Evolutionary conservation across 2,113 vertebrate genomes (phyloP).

Genomic region (Gopherus flavomarginatus): DNA sequence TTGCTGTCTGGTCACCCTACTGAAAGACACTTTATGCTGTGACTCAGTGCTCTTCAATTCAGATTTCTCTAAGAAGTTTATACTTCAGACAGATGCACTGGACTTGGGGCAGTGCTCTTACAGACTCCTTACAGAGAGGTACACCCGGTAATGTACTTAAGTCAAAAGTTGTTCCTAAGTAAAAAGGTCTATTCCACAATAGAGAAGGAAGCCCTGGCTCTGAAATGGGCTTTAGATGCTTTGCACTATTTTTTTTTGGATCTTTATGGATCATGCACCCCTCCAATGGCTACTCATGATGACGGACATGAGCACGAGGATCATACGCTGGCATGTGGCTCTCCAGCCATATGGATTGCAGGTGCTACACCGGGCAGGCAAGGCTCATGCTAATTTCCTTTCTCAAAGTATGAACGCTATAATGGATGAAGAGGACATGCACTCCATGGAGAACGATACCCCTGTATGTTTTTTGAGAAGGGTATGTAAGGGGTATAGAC

Average conservation of each 20-base stretch:
- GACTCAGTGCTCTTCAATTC: not conserved
- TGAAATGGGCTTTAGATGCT: not conserved
- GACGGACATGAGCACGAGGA: not conserved
- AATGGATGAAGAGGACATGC: not conserved
- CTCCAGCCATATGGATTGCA: not conserved
- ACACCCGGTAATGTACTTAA: not conserved
- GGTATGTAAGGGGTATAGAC: not conserved
- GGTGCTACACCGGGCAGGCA: not conserved
- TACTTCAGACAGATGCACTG: too few relatives aligned
- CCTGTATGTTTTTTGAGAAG: not conserved
- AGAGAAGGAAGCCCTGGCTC: not conserved
- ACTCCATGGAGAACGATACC: not conserved
- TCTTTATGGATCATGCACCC: not conserved
- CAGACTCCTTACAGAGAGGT: too few relatives aligned
- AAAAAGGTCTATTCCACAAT: not conserved
- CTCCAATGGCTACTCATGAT: not conserved
- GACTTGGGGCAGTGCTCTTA: too few relatives aligned
- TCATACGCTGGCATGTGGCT: not conserved
- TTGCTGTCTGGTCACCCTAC: too few relatives aligned
- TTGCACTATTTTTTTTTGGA: not conserved
- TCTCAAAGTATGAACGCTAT: not conserved
- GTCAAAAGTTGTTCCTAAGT: not conserved
- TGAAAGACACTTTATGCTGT: not conserved
- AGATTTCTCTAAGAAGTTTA: too few relatives aligned
- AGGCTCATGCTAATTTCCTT: not conserved